Evolutionary conservation across 2,113 vertebrate genomes (phyloP).

Genomic region (Sinocyclocheilus grahami): DNA sequence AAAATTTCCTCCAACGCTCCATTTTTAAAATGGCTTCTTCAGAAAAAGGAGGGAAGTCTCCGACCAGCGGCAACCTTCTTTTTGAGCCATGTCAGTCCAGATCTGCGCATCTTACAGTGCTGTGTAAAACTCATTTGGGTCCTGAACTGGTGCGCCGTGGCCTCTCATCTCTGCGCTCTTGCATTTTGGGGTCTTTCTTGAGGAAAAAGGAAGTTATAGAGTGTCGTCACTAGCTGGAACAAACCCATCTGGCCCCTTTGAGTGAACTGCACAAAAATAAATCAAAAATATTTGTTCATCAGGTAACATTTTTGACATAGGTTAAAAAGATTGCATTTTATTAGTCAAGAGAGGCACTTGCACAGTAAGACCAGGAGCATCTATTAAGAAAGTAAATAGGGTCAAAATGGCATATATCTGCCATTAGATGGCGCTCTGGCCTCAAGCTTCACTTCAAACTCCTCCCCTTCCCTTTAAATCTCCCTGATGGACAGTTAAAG

Average conservation of each 20-base stretch:
- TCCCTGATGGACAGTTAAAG: background rate
- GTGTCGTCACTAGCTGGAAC: slow-evolving; percentile 39
- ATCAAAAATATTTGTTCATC: background rate
- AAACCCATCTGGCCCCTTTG: slow-evolving; percentile 31
- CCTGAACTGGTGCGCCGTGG: background rate
- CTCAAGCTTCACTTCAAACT: background rate
- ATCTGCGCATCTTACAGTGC: slow-evolving; percentile 6
- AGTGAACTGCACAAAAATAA: slow-evolving; percentile 33
- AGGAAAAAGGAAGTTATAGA: slow-evolving; percentile 52
- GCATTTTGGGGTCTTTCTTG: slow-evolving; percentile 33
- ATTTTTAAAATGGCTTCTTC: slow-evolving; percentile 50
- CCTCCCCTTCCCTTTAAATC: background rate
- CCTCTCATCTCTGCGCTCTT: slow-evolving; percentile 31
- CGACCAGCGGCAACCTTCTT: slow-evolving; percentile 40
- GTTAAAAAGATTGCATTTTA: background rate
- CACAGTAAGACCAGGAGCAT: background rate
- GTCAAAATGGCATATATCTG: background rate
- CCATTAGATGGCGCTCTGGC: background rate
- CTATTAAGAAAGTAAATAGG: too few species aligned
- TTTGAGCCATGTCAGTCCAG: slow-evolving; percentile 28
- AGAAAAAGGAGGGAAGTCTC: slow-evolving; percentile 23
- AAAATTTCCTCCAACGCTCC: slow-evolving; percentile 11
- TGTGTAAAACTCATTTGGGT: background rate
- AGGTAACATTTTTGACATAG: background rate
- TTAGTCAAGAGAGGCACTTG: background rate